phyloP scores from a whole-genome alignment of 2,797 vertebrate genomes.

The Macroramphosus scolopax region DNA sequence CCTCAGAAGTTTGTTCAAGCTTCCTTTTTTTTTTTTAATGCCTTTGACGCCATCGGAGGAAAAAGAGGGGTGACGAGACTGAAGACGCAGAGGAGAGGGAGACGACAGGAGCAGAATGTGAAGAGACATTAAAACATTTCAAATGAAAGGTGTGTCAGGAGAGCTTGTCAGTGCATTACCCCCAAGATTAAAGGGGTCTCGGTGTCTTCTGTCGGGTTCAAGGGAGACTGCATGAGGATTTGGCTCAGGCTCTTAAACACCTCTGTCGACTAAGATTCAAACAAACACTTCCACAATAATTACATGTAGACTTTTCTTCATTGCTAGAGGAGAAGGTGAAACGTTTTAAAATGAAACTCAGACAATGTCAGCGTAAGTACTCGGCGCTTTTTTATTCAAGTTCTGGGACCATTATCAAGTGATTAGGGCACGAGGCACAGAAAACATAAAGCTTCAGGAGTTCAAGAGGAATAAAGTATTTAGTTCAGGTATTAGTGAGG shows the following conservation, averaged over 20 bases:
- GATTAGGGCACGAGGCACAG: conserved; percentile 47
- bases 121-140: conserved; percentile 76
- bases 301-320: conserved; percentile 75
- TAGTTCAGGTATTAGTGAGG: conserved; percentile 71
- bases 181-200: conserved; percentile 76
- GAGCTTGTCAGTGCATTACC: conserved; percentile 73
- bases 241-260: conserved; percentile 76
- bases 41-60: conserved; percentile 54
- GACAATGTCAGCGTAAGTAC: conserved; percentile 63
- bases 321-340: conserved; percentile 48
- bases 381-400: conserved; percentile 54
- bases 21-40: conserved; percentile 32
- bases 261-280: conserved; percentile 74
- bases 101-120: conserved; percentile 62
- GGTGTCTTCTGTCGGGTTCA: conserved; percentile 74
- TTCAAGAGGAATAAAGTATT: conserved; percentile 58
- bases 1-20: conserved; percentile 68
- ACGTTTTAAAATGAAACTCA: conserved; percentile 57
- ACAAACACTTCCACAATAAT: conserved; percentile 79
- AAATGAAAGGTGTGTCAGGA: conserved; percentile 75
- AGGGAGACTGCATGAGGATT: conserved; percentile 75
- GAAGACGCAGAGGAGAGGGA: conserved; percentile 45
- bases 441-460: conserved; percentile 51
- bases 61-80: conserved; percentile 43
- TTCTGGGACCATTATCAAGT: conserved; percentile 50